Percentiles rank a stretch among this genome's conserved stretches.
Conservation (phyloP, 1,140 invertebrate genomes). For the Drosophila dunni region DNA sequence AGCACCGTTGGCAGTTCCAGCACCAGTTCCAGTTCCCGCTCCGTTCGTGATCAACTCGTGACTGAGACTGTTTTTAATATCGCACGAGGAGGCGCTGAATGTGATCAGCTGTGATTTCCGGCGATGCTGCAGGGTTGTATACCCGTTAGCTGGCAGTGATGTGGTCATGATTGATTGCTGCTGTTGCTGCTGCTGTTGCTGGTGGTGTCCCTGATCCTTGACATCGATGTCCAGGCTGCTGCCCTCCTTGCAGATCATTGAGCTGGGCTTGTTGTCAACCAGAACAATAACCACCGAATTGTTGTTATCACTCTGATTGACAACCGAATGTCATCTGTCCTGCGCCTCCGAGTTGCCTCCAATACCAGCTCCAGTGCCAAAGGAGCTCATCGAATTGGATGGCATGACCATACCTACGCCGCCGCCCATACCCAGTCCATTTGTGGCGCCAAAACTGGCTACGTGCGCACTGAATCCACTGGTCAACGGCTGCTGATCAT, state of each 20-base stretch:
- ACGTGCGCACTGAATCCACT: constrained; percentile 63
- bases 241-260: constrained; percentile 83
- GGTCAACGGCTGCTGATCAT: constrained; percentile 78
- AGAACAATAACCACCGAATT: constrained; percentile 84
- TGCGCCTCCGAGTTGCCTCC: constrained; percentile 20
- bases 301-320: constrained; percentile 84
- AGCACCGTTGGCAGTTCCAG: constrained; percentile 15
- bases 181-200: constrained; percentile 24
- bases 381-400: constrained; percentile 72
- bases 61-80: constrained; percentile 83
- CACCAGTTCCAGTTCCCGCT: no score
- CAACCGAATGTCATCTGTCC: constrained; percentile 84
- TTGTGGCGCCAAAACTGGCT: constrained; percentile 38
- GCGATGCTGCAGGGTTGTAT: constrained; percentile 72
- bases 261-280: constrained; percentile 84
- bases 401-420: background rate
- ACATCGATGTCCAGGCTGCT: constrained; percentile 72
- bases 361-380: constrained; percentile 36
- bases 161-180: constrained; percentile 31
- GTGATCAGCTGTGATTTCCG: constrained; percentile 82
- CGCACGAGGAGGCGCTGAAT: constrained; percentile 79
- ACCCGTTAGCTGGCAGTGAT: constrained; percentile 52
- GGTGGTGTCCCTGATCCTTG: constrained; percentile 37
- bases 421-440: constrained; percentile 19
- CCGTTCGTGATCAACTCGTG: constrained; percentile 67